Evolutionary conservation across 2,113 vertebrate genomes (phyloP), one percentile per base, ranked within the genome.

Genomic region (Heterotis niloticus): DNA sequence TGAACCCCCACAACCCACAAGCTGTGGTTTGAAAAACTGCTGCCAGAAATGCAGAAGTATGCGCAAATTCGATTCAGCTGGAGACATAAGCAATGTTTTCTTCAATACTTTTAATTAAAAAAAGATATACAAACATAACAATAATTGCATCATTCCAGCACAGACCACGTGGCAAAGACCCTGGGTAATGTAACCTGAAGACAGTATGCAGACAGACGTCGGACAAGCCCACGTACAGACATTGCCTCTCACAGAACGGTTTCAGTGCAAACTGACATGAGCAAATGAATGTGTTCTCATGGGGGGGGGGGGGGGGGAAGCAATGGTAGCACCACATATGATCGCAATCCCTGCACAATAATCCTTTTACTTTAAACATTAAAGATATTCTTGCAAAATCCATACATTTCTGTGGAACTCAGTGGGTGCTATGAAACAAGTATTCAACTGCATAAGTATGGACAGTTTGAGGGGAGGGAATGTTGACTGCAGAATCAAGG

Each of bases 351-450:
- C 82, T 85, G 84, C 84, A 85, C 82, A 87, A 78, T 69, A 81
- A 86, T 85, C 81, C 83, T 84, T 81, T 87, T 85, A 88, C 90
- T 92, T 91, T 90, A 93, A 92, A 92, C 89, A 79, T 91, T 92
- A 92, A 92, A 92, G 89, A 88, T 91, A 91, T 82, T 84, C 83
- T 62, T 87, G 83, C 81, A 87, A 88, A 86, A 81, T 80, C 64
- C 82, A 83, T 76, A 75, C 20, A 74, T 72, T 79, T 75, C 57
- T 74, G 51, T 78, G 0, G 44, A 68, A 29, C 29, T 81, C 70
- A 64, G 78, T 60, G 44, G 23, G 64, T 82, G 81, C 81, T 24
- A 77, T 78, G 23, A 79, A 75, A 69, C 54, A 28, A 54, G 59
- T 68, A 64, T 23, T 54, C 24, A 77, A 59, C 51, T 57, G 34